phyloP scores from a whole-genome alignment of 2,113 vertebrate genomes.

The Atlantisia rogersi region DNA sequence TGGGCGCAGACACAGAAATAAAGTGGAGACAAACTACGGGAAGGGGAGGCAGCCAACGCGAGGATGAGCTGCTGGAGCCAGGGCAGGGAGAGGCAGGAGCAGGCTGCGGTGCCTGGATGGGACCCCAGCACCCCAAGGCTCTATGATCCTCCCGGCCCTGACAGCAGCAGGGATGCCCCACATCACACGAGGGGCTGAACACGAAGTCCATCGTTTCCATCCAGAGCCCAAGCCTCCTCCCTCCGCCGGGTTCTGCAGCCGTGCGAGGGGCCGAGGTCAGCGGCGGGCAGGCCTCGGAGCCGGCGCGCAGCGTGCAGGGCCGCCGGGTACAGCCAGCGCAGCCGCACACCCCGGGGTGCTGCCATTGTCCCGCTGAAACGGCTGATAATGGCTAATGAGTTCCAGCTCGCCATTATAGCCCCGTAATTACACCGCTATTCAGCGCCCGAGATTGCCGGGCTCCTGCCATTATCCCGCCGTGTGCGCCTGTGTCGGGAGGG shows the following conservation, averaged over 20 bases:
- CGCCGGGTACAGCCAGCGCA: neutral
- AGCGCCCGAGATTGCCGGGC: slow-evolving; percentile 30
- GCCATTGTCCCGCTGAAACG: slow-evolving; percentile 28
- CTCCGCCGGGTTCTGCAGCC: neutral
- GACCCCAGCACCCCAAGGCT: neutral
- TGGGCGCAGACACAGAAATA: neutral
- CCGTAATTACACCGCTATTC: slow-evolving; percentile 62
- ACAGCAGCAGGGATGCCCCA: neutral
- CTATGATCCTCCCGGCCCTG: neutral
- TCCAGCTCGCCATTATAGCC: slow-evolving; percentile 51
- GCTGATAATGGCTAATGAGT: slow-evolving; percentile 70
- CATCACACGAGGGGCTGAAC: neutral
- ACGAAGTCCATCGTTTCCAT: neutral
- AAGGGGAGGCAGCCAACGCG: neutral
- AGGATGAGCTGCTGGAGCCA: neutral
- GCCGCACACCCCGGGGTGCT: slow-evolving; percentile 43
- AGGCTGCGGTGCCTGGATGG: neutral
- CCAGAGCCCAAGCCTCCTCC: neutral
- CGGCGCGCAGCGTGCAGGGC: neutral
- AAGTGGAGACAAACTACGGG: neutral
- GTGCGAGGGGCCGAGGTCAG: neutral
- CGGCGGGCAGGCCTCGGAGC: neutral
- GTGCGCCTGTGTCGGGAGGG: slow-evolving; percentile 10
- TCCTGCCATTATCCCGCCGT: slow-evolving; percentile 60
- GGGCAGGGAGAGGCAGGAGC: neutral